phyloP scores from a whole-genome alignment of 2,888 invertebrate species.

The Callimorpha dominula region DNA sequence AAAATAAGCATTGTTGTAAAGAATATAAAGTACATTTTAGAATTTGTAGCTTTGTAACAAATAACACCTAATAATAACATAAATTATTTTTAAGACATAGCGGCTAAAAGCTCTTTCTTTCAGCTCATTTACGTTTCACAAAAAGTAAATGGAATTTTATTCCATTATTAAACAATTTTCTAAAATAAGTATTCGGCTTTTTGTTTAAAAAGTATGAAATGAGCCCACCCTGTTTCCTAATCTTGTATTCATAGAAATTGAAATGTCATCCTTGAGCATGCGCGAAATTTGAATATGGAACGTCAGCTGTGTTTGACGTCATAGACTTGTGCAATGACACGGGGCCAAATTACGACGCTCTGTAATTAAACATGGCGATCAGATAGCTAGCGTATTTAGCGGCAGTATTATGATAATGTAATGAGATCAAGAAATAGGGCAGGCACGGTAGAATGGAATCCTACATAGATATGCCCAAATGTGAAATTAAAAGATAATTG shows the following conservation, averaged over 20 bases:
- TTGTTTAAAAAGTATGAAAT: neutral
- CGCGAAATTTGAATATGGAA: slow-evolving; percentile 37
- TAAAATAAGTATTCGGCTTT: neutral
- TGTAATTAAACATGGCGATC: slow-evolving; percentile 39
- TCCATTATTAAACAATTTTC: neutral
- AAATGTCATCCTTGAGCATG: slow-evolving; percentile 24
- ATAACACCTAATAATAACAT: neutral
- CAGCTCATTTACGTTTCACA: neutral
- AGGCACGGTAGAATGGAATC: neutral
- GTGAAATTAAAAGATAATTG: neutral
- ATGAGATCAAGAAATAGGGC: neutral
- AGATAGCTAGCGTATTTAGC: slow-evolving; percentile 32
- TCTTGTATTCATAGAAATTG: slow-evolving; percentile 11
- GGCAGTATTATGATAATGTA: neutral
- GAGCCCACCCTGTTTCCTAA: neutral
- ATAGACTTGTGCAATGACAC: slow-evolving; percentile 47
- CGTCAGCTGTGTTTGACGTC: slow-evolving; percentile 51
- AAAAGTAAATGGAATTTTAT: neutral
- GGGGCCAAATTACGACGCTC: slow-evolving; percentile 8
- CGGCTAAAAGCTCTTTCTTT: neutral
- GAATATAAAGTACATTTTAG: neutral
- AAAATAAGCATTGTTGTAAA: too few species aligned
- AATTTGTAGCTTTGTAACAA: neutral
- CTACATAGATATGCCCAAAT: neutral
- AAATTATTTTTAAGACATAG: neutral